Base-by-base conservation (phyloP, 2,797 vertebrate genomes). In the Poeciliopsis presidionis region DNA sequence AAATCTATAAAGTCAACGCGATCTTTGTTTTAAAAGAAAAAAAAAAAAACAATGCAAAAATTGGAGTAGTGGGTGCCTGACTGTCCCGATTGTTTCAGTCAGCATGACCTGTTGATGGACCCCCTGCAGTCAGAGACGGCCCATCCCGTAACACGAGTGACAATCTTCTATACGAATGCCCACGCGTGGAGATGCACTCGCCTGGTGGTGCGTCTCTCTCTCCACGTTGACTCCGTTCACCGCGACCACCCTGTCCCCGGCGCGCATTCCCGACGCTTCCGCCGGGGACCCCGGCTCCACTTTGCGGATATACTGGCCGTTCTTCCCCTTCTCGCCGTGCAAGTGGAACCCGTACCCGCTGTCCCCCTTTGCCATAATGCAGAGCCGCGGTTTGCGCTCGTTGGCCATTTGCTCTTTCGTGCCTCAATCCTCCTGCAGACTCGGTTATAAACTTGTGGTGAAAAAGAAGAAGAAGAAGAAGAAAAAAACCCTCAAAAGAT, bases 261-360 rank as follows among this genome's bases (percentile, higher is more conserved):
- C 96, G 75, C 95, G 95, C 83, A 98, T 93, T 41, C 96, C 97
- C 75, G 98, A 93, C 33, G 95, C 96, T 88, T 99, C 97, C 2
- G 98, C 98, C 0, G 97, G 96, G 5, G 97, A 99, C 0, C 93
- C 96, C 20, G 95, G 89, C 93, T 99, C 98, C 92, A 99, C 98
- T 95, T 97, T 97, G 77, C 98, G 97, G 90, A 99, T 98, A 91
- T 96, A 98, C 91, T 99, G 98, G 22, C 98, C 98, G 83, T 94
- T 98, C 93, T 98, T 99, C 61, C 97, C 98, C 82, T 98, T 98
- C 95, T 99, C 98, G 41, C 98, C 98, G 83, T 99, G 98, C 94
- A 99, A 94, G 94, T 99, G 98, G 93, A 99, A 99, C 81, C 98
- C 98, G 93, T 98, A 99, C 69, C 98, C 98, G 80, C 91, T 93